A percentile compares a stretch with the other conserved stretches of the same genome.
Conservation (phyloP, 1,140 invertebrate species). For the Tigriopus japonicus region DNA sequence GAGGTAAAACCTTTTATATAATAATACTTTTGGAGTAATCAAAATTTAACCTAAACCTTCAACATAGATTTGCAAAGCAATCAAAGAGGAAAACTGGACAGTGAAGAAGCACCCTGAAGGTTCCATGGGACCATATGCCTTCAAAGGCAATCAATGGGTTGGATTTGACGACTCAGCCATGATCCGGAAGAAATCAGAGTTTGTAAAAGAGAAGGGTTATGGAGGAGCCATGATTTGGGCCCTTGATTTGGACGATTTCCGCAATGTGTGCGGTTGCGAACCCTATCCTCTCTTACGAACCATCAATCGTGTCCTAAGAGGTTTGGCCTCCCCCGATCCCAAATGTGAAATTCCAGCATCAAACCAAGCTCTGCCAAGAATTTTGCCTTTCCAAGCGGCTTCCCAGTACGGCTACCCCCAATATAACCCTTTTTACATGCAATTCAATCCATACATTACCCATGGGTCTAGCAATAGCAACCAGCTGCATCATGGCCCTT, state of each 20-base stretch:
- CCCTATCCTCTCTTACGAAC: conserved; percentile 26
- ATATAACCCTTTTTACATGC: too few relatives aligned
- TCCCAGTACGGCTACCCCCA: too few relatives aligned
- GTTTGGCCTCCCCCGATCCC: conserved; percentile 28
- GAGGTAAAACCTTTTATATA: conserved; percentile 38
- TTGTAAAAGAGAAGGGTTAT: conserved; percentile 55
- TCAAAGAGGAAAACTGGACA: conserved; percentile 41
- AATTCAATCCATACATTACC: too few relatives aligned
- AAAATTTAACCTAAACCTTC: too few relatives aligned
- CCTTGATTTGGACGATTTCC: conserved; percentile 24
- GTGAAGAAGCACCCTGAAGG: conserved; percentile 47
- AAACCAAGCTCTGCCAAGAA: too few relatives aligned
- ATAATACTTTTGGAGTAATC: too few relatives aligned
- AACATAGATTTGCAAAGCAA: conserved; percentile 32
- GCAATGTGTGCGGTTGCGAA: conserved; percentile 24
- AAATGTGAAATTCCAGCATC: conserved; percentile 19
- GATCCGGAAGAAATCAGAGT: conserved; percentile 68
- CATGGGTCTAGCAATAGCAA: too few relatives aligned
- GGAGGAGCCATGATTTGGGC: conserved; percentile 68
- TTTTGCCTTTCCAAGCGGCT: too few relatives aligned
- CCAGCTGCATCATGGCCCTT: too few relatives aligned
- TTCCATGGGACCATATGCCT: conserved; percentile 65
- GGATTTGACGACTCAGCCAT: conserved; percentile 66
- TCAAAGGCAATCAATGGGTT: conserved; percentile 59
- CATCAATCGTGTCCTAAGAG: conserved; percentile 21